Conservation (phyloP, 2,888 invertebrate genomes). For the Lasioglossum villosulum region DNA sequence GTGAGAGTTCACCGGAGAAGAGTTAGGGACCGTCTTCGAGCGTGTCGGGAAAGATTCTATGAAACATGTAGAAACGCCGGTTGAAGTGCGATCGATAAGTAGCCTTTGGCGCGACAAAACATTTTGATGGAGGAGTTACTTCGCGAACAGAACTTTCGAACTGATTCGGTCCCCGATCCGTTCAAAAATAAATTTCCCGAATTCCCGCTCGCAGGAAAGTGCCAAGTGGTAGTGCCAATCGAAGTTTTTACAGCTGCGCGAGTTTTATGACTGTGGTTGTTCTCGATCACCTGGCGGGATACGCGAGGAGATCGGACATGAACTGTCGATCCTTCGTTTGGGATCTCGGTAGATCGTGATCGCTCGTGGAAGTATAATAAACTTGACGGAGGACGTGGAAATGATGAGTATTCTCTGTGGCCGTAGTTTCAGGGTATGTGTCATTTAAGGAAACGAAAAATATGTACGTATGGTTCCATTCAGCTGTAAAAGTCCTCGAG, state of each 20-base stretch:
- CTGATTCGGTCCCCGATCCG: slow-evolving; percentile 12
- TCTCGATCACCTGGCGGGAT: slow-evolving; percentile 38
- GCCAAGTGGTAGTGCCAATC: neutral
- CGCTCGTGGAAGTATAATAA: slow-evolving; percentile 28
- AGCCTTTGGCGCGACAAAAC: slow-evolving; percentile 35
- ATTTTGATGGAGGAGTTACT: slow-evolving; percentile 45
- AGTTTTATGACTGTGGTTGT: slow-evolving; percentile 55
- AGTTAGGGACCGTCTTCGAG: neutral
- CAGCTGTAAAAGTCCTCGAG: neutral
- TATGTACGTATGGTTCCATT: neutral
- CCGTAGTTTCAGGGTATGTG: neutral
- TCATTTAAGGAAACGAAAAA: slow-evolving; percentile 1
- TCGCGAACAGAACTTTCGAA: slow-evolving; percentile 52
- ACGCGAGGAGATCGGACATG: slow-evolving; percentile 36
- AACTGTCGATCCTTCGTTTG: neutral
- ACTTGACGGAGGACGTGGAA: neutral
- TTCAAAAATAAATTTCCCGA: slow-evolving; percentile 56
- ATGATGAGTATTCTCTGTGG: neutral
- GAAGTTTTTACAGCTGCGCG: slow-evolving; percentile 53
- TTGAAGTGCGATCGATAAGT: slow-evolving; percentile 31
- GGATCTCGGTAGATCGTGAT: slow-evolving; percentile 33
- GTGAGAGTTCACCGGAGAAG: neutral
- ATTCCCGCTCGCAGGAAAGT: slow-evolving; percentile 30
- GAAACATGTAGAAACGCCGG: neutral
- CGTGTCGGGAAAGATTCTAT: slow-evolving; percentile 1